Conservation (phyloP, 2,113 vertebrate species). For the Dolichotis patagonum region DNA sequence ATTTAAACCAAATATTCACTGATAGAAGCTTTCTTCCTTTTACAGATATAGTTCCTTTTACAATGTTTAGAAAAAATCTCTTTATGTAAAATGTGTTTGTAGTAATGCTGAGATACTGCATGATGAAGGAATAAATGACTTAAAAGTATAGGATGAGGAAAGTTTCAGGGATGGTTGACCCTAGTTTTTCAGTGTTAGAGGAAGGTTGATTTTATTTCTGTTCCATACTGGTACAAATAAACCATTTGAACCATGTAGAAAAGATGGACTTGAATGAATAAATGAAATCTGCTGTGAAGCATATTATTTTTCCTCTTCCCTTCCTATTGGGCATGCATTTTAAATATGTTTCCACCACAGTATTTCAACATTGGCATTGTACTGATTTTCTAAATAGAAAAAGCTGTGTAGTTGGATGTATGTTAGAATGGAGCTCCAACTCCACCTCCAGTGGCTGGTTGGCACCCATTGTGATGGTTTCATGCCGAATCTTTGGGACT, state of each 20-base stretch:
- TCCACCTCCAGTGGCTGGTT: background rate
- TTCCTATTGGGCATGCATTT: conserved; percentile 27
- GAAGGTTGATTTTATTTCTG: background rate
- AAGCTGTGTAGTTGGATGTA: background rate
- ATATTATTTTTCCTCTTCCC: background rate
- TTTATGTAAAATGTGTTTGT: background rate
- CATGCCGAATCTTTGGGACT: background rate
- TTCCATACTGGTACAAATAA: background rate
- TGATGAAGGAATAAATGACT: background rate
- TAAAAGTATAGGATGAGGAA: background rate
- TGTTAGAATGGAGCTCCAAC: background rate
- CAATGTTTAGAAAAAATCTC: background rate
- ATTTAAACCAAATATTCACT: conserved; percentile 25
- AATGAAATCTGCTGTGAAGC: background rate
- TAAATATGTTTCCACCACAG: background rate
- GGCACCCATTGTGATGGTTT: background rate
- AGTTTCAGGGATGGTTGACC: background rate
- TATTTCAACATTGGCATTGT: background rate
- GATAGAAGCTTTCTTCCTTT: background rate
- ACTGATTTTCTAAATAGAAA: conserved; percentile 40
- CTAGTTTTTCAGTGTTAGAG: conserved; percentile 9
- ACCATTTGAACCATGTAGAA: background rate
- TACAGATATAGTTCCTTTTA: conserved; percentile 7
- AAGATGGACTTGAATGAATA: conserved; percentile 36
- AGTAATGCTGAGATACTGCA: background rate